Conservation (phyloP, 2,113 vertebrate species). For the Tetrax tetrax region DNA sequence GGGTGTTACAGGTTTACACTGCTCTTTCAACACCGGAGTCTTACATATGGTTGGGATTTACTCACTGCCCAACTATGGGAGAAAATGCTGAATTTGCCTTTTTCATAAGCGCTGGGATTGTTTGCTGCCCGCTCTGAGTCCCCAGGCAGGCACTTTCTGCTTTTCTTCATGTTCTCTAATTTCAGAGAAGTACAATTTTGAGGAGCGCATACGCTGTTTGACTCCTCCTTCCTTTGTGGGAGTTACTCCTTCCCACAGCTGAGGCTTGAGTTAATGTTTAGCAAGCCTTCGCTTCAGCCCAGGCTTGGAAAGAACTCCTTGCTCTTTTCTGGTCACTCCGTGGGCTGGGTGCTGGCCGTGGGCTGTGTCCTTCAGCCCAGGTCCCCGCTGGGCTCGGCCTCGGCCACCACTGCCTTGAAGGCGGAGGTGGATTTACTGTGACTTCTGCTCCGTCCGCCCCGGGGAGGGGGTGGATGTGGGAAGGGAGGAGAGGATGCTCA, state of each 20-base stretch:
- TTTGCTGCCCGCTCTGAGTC: neutral
- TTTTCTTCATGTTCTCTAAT: neutral
- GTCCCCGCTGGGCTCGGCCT: neutral
- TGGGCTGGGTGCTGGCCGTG: neutral
- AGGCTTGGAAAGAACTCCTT: neutral
- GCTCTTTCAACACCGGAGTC: neutral
- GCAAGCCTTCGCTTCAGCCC: neutral
- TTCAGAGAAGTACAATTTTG: neutral
- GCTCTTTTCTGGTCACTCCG: rapidly evolving
- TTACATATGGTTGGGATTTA: neutral
- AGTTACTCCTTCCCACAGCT: neutral
- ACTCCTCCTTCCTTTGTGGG: neutral
- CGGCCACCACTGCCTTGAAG: neutral
- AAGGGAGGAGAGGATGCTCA: neutral
- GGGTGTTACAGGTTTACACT: neutral
- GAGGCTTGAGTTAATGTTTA: neutral
- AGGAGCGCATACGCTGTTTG: rapidly evolving
- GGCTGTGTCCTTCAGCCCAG: neutral
- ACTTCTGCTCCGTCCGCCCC: neutral
- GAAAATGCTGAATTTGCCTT: neutral
- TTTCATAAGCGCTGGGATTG: rapidly evolving
- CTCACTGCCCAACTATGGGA: neutral
- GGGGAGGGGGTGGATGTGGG: rapidly evolving
- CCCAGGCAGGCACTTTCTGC: neutral
- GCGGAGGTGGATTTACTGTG: neutral